phyloP scores from a whole-genome alignment of 1,140 invertebrate species.

The Gerris buenoi region DNA sequence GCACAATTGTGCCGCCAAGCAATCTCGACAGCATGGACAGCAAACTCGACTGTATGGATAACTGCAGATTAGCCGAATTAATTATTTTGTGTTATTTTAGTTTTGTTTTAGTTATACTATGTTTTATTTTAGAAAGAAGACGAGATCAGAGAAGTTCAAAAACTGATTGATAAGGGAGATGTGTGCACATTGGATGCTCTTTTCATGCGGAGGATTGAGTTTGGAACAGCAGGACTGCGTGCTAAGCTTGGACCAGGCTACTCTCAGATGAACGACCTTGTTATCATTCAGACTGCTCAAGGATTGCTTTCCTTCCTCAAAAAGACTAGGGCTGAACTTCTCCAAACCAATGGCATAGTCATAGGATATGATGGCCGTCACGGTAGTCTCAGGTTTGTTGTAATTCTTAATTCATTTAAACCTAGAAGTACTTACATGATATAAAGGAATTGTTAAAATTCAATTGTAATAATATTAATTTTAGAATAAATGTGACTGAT shows the following conservation, averaged over 20 bases:
- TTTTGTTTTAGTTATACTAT: not conserved
- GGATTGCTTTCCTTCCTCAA: slow-evolving; percentile 71
- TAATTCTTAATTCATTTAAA: too few species aligned
- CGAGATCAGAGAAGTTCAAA: slow-evolving; percentile 35
- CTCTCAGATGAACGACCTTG: slow-evolving; percentile 90
- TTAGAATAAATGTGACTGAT: too few species aligned
- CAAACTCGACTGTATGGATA: too few species aligned
- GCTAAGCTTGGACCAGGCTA: slow-evolving; percentile 86
- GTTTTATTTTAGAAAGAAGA: slow-evolving; percentile 33
- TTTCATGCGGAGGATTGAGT: slow-evolving; percentile 53
- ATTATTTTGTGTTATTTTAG: too few species aligned
- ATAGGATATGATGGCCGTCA: slow-evolving; percentile 91
- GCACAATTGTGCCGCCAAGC: too few species aligned
- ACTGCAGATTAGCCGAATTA: too few species aligned
- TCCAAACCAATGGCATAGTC: slow-evolving; percentile 53
- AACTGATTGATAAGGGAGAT: slow-evolving; percentile 35
- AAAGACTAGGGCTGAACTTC: slow-evolving; percentile 33
- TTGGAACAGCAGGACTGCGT: slow-evolving; percentile 82
- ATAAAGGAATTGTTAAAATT: too few species aligned
- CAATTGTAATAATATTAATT: too few species aligned
- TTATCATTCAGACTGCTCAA: slow-evolving; percentile 90
- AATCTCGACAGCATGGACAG: too few species aligned
- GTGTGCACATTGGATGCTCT: slow-evolving; percentile 36
- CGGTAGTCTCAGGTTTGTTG: slow-evolving; percentile 84
- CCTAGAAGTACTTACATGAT: too few species aligned